phyloP scores from a whole-genome alignment of 2,797 vertebrate species.

The Paratrypauchen microcephalus region DNA sequence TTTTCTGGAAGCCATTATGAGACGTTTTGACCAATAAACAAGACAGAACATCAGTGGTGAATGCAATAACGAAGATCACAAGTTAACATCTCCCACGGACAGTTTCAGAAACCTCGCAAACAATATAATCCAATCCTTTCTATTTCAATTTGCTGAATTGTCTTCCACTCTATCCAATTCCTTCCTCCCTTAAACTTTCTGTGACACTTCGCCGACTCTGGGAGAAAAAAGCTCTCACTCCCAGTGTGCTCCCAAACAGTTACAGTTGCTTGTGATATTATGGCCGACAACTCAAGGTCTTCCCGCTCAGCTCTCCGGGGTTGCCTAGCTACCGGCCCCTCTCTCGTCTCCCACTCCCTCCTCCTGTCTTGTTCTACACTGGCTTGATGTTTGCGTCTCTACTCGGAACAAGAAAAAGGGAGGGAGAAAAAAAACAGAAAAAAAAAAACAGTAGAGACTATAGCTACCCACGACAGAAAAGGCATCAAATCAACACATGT shows the following conservation, averaged over 20 bases:
- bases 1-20: neutral
- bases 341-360: slow-evolving; percentile 62
- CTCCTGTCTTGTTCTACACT: slow-evolving; percentile 65
- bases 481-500: slow-evolving; percentile 52
- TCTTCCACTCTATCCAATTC: slow-evolving; percentile 28
- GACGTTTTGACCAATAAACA: neutral
- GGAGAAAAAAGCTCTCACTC: slow-evolving; percentile 15
- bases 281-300: slow-evolving; percentile 70
- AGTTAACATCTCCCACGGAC: no score
- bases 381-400: slow-evolving; percentile 54
- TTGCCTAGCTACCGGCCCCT: slow-evolving; percentile 76
- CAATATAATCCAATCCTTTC: neutral
- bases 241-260: slow-evolving; percentile 42
- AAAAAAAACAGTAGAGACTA: slow-evolving; percentile 30
- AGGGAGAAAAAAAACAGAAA: neutral
- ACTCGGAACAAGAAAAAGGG: neutral
- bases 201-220: slow-evolving; percentile 25
- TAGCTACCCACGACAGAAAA: slow-evolving; percentile 53
- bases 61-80: neutral
- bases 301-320: slow-evolving; percentile 66
- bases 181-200: slow-evolving; percentile 44
- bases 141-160: neutral
- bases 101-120: neutral
- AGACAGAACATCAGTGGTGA: neutral
- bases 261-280: slow-evolving; percentile 53